Evolutionary conservation across 2,888 invertebrate genomes (phyloP), one percentile per base, ranked within the genome.

Genomic region (Euclidia mi): DNA sequence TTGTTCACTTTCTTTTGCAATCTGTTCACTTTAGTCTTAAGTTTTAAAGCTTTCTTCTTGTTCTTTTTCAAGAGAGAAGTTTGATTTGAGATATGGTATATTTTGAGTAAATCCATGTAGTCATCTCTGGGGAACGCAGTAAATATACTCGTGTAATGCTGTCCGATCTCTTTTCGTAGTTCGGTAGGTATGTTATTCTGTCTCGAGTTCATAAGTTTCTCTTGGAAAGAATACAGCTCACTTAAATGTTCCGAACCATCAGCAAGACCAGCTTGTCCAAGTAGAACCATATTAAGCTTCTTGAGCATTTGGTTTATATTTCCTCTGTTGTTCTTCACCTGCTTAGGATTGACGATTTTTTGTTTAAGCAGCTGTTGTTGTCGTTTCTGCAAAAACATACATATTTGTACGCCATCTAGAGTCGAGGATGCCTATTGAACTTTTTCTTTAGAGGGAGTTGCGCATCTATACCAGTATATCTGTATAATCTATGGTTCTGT

Each of bases 251-350:
- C 71, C 0, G 85, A 74, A 0, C 96, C 96, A 51, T 94, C 92
- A 2, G 88, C 88, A 15, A 96, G 90, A 0, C 96, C 96, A 0
- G 95, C 95, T 79, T 96, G 95, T 0, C 96, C 96, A 3, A 96
- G 80, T 3, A 96, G 83, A 28, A 96, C 91, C 92, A 95, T 95
- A 71, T 96, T 96, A 0, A 96, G 81, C 42, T 88, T 89, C 48
- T 88, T 95, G 2, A 95, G 79, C 72, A 90, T 86, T 40, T 83
- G 83, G 51, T 95, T 95, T 1, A 95, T 95, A 58, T 86, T 71
- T 43, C 87, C 71, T 48, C 87, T 84, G 63, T 82, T 92, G 58
- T 90, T 87, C 0, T 68, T 69, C 29, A 93, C 61, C 64, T 82
- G 81, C 50, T 69, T 86, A 35, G 81, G 87, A 72, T 82, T 90